Evolutionary conservation across 1,140 invertebrate species (phyloP), one percentile per base, ranked within the genome.

Genomic region (Acromyrmex echinatior): DNA sequence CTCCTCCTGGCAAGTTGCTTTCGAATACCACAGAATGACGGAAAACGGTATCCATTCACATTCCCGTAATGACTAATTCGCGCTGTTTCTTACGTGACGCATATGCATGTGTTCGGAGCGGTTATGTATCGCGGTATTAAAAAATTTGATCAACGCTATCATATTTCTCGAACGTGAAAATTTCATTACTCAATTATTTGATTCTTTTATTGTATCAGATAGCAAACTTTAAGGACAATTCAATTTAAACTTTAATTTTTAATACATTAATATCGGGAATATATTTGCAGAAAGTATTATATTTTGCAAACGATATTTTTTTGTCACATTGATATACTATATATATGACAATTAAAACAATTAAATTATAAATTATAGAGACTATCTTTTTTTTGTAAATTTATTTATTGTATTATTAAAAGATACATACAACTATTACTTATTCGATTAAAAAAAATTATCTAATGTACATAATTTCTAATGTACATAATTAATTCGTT

Each of bases 11-110:
- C 70, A 68, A 65, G 53, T 56, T 90, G 84, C 84, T 84, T 90
- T 77, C 76, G 76, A 63, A 73, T 73, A 45, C 31, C 51, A 14
- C 0, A 35, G 62, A 85, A 71, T 56, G 39, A 51, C 53, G 70
- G 87, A 82, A 90, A 89, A 89, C 84, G 85, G 51, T 82, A 78
- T 39, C 84, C 84, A 89, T 89, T 90, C 85, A 89, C 88, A 90
- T 90, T 90, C 88, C 39, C 53, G 12, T 65, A 62, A 71, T 89
- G 88, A 90, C 88, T 90, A 89, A 90, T 82, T 71, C 88, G 39
- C 62, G 73, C 62, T 88, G 56, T 88, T 70, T n/a, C 25, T 18
- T 70, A 87, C 70, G 70, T 87, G 76, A 88, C 60, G 28, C 66
- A 81, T 53, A 39, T 45, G 31, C 28, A 28, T 51, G 49, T 16